Base-by-base conservation (phyloP, 2,797 vertebrate genomes). In the Craterocephalus amniculus region DNA sequence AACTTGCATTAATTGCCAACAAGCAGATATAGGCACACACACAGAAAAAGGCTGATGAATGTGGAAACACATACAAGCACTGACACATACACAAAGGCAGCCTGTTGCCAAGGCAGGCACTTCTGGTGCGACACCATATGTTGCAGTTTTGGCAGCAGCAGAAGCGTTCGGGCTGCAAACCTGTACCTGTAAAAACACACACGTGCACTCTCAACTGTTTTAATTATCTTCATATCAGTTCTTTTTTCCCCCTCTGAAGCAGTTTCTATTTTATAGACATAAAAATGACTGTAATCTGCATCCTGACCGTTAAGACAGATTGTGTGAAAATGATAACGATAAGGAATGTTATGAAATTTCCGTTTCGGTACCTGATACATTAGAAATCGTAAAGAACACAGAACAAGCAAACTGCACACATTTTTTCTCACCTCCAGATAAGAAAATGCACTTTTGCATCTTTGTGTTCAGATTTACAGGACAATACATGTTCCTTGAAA, bases 101-200 rank as follows among this genome's bases (percentile, higher is more conserved):
- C 35, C 40, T 70, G 51, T 66, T 80, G 76, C 76, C 84, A 85
- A 70, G 51, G 32, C 20, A 43, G 43, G 48, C 72, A 38, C 36
- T 38, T 16, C 36, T 67, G 67, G 56, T 80, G 73, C 57, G 74
- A 72, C 4, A n/a, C 82, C 88, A 85, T 88, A 86, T 88, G 84
- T 72, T 67, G 24, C 58, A 34, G 52, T 6, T 0, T 55, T 80
- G 78, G 76, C 81, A 75, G 54, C 29, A 9, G 7, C 32, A 26
- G 24, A 65, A 66, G 67, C 52, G n/a, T 73, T 64, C 24, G 31
- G 72, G 32, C 13, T 8, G 29, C 36, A 76, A 67, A 76, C 8
- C 27, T 18, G 26, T 74, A 34, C 62, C 32, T 35, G 55, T 1
- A 34, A 10, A 32, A 38, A 56, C 11, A 22, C 35, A 49, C 45